Evolutionary conservation across 1,140 invertebrate genomes (phyloP).

Genomic region (Zaprionus taronus): DNA sequence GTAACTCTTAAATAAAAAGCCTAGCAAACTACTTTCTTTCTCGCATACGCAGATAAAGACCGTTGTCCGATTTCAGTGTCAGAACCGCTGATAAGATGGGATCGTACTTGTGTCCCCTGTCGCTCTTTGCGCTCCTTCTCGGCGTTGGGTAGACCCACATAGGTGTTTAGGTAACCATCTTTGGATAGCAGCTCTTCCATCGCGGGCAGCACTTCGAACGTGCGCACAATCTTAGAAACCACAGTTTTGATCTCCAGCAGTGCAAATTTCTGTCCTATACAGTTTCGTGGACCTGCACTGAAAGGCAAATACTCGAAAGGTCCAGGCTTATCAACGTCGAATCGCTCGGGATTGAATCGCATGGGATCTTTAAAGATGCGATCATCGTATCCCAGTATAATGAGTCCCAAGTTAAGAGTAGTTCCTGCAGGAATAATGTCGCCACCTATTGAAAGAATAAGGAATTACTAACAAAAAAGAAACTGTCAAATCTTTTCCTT

Average conservation of each 20-base stretch:
- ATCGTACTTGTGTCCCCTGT: constrained; percentile 70
- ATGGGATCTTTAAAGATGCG: constrained; percentile 89
- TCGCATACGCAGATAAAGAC: constrained; percentile 63
- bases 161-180: constrained; percentile 64
- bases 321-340: constrained; percentile 85
- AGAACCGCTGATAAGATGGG: constrained; percentile 67
- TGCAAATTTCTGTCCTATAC: constrained; percentile 85
- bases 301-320: constrained; percentile 88
- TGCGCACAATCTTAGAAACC: constrained; percentile 84
- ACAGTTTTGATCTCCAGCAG: constrained; percentile 85
- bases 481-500: neutral
- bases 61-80: constrained; percentile 76
- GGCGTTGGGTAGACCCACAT: constrained; percentile 39
- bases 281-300: constrained; percentile 80
- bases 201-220: constrained; percentile 73
- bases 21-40: constrained; percentile 37
- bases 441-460: constrained; percentile 50
- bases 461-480: no score
- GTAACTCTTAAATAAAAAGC: neutral
- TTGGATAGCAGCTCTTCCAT: constrained; percentile 67
- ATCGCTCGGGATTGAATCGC: constrained; percentile 91
- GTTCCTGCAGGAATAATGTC: constrained; percentile 58
- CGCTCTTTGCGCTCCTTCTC: constrained; percentile 43
- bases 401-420: constrained; percentile 56
- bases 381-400: constrained; percentile 69